Percentiles rank a stretch among this genome's conserved stretches.
Conservation (phyloP, 2,888 invertebrate genomes). For the Cantharis flavilabris region DNA sequence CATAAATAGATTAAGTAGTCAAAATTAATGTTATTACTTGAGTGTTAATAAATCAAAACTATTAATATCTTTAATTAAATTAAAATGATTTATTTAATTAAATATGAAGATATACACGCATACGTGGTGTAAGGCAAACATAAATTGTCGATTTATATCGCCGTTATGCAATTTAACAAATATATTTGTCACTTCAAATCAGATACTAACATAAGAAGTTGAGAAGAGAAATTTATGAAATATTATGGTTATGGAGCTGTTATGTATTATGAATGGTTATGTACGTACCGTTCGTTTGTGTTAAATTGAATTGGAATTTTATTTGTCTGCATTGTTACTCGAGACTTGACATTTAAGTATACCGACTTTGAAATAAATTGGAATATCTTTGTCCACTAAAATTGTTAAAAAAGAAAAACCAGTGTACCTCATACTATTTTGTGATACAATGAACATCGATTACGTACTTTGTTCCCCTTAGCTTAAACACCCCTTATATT, state of each 20-base stretch:
- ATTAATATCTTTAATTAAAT: background rate
- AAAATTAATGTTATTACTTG: background rate
- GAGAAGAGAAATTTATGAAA: background rate
- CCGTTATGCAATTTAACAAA: conserved; percentile 11
- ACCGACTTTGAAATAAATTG: background rate
- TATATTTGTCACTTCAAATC: conserved; percentile 25
- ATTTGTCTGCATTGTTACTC: conserved; percentile 9
- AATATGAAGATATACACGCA: background rate
- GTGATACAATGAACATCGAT: background rate
- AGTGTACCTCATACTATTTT: background rate
- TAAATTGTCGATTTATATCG: background rate
- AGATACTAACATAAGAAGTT: conserved; percentile 9
- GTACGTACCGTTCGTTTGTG: conserved; percentile 13
- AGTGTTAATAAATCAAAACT: background rate
- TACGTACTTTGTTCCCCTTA: background rate
- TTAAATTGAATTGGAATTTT: conserved; percentile 26
- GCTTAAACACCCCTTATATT: background rate
- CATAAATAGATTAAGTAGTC: background rate
- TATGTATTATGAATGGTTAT: background rate
- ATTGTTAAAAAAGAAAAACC: background rate
- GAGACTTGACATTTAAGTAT: background rate
- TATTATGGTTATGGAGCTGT: background rate
- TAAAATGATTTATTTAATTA: background rate
- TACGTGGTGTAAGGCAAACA: background rate
- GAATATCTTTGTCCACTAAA: background rate